Evolutionary conservation across 2,113 vertebrate genomes (phyloP).

Genomic region (Hippotragus niger): DNA sequence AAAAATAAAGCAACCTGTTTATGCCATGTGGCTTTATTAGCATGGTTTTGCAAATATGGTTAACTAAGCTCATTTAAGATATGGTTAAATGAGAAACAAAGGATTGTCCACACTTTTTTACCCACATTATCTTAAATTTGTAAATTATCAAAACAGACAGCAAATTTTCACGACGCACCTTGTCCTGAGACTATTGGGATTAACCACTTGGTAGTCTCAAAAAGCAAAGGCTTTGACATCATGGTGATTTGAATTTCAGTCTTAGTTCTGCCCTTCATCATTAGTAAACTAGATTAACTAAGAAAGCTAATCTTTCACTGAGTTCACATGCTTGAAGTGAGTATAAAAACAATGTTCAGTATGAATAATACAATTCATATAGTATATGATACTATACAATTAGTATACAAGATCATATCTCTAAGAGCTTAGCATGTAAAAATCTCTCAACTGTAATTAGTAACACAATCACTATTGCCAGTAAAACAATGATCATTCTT

Average conservation of each 20-base stretch:
- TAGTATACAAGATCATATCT: not conserved
- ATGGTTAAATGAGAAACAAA: not conserved
- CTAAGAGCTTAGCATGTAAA: not conserved
- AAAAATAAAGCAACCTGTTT: not conserved
- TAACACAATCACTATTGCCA: not conserved
- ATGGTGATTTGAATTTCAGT: not conserved
- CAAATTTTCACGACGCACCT: not conserved
- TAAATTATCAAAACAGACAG: not conserved
- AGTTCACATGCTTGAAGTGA: not conserved
- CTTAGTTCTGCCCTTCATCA: not conserved
- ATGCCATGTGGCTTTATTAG: not conserved
- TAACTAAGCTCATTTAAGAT: not conserved
- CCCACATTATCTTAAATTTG: not conserved
- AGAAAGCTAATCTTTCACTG: not conserved
- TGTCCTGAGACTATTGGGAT: not conserved
- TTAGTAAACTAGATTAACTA: not conserved
- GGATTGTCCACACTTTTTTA: not conserved
- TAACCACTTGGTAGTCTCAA: not conserved
- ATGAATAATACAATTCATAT: not conserved
- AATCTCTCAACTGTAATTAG: not conserved
- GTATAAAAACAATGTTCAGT: not conserved
- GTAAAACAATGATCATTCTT: not conserved
- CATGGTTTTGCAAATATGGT: not conserved
- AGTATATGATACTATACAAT: not conserved
- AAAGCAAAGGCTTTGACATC: not conserved